Base-by-base conservation (phyloP, 2,888 invertebrate species). In the Chromoteleia sp. region DNA sequence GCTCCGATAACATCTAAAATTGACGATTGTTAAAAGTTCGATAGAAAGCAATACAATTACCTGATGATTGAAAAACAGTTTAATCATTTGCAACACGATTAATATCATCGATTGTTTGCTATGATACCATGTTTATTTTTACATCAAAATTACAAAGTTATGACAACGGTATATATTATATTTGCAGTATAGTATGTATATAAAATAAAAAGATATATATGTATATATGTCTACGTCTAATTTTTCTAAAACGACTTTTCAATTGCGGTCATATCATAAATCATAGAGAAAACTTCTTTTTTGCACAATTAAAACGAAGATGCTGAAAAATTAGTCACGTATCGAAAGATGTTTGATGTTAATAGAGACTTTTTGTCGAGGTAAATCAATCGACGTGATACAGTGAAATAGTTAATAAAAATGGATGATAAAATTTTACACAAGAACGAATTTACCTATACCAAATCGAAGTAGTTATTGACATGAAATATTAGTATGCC, bases 271-370 rank as follows among this genome's bases (percentile, higher is more conserved):
- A 17, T 54, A 58, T 56, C 17, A n/a, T 21, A 12, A 33, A 7
- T 48, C 29, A 36, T 59, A 58, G 50, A 71, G 59, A 39, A 50
- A 59, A 59, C 59, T 21, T 59, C 17, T 17, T 2, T 45, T 17
- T 52, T 48, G 39, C 25, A 15, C 19, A 19, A 59, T 33, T 7
- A 5, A 10, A 39, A 48, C 3, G n/a, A 25, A 8, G 14, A 41
- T 43, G 33, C 54, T 61, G 41, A 45, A 71, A 21, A 61, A 73
- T 73, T 73, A 73, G 61, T 73, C 73, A 73, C 73, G 21, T n/a
- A 1, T 15, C 21, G 56, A 36, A 14, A 71, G 29, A 15, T 36
- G 58, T 58, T 45, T 25, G 25, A 17, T 45, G 48, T 54, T 70
- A 70, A 70, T 56, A 43, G 2, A 54, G 41, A 29, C 17, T 48